A percentile compares a stretch with the other conserved stretches of the same genome.
Conservation (phyloP, 2,113 vertebrate species). For the Scomber japonicus region DNA sequence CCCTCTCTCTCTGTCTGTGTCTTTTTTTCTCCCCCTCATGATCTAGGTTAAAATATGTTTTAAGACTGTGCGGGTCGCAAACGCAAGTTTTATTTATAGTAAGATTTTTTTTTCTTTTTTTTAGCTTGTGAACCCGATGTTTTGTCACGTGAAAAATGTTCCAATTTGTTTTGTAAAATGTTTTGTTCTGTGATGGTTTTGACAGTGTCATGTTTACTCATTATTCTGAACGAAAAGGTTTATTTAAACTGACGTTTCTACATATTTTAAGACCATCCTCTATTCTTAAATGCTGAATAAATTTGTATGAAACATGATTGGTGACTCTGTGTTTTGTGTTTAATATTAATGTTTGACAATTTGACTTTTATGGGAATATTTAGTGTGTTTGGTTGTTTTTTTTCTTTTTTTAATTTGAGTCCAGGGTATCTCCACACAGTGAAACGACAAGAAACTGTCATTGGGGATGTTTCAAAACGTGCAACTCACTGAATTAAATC, state of each 20-base stretch:
- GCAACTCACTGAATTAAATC: not conserved
- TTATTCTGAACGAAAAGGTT: slow-evolving; percentile 82
- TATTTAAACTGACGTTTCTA: slow-evolving; percentile 88
- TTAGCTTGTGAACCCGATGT: slow-evolving; percentile 87
- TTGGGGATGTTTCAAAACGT: not conserved
- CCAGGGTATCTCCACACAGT: not conserved
- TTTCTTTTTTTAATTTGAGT: not conserved
- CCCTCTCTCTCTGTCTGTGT: slow-evolving; percentile 54
- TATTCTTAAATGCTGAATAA: slow-evolving; percentile 90
- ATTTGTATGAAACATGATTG: slow-evolving; percentile 85
- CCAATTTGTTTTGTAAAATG: slow-evolving; percentile 73
- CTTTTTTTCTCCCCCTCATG: slow-evolving; percentile 63
- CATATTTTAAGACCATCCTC: slow-evolving; percentile 87
- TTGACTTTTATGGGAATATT: not conserved
- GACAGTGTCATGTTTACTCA: slow-evolving; percentile 87
- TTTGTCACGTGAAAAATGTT: slow-evolving; percentile 82
- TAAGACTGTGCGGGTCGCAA: slow-evolving; percentile 90
- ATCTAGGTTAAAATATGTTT: slow-evolving; percentile 78
- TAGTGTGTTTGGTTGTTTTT: not conserved
- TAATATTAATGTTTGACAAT: not conserved
- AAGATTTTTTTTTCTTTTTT: slow-evolving; percentile 74
- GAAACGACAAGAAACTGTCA: not conserved
- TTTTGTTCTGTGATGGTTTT: slow-evolving; percentile 90
- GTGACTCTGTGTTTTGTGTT: slow-evolving; percentile 67
- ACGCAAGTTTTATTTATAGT: slow-evolving; percentile 97